Base-by-base conservation (phyloP, 1,140 invertebrate genomes). In the Dysdera silvatica region DNA sequence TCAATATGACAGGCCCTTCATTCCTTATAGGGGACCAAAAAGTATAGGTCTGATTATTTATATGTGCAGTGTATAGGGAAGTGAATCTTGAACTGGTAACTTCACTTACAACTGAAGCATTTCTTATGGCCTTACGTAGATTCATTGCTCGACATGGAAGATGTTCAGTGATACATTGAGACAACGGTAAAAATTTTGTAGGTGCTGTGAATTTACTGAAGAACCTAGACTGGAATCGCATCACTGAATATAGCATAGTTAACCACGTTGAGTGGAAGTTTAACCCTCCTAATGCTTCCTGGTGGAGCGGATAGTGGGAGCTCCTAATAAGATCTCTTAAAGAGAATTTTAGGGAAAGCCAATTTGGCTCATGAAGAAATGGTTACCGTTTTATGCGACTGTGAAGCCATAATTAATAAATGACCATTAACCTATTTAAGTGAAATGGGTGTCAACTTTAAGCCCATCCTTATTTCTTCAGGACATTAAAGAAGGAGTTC, bases 161-260 rank as follows among this genome's bases (percentile, higher is more conserved):
- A 32, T 68, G 70, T 3, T 29, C 35, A 14, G 45, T 69, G 37
- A 68, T 77, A 12, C 71, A 70, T 47, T 72, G 63, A 20, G 77
- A 77, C 45, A 71, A 70, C 55, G 72, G 73, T 16, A 76, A 72
- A 2, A 76, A 77, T 62, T 78, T 79, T 60, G 43, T 70, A 10
- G 74, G 72, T 7, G 67, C 70, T 0, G 54, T 26, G 23, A 45
- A 28, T 20, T 45, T 32, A 14, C 37, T n/a, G 12, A 20, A 20
- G 14, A 24, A 18, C 12, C 24, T 10, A 45, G 7, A 45, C 18
- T 45, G 45, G 20, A 2, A 48, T 4, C 20, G 26, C 3, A 8
- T 48, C 14, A 4, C 26, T 23, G 3, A 23, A 48, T 12, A 48
- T 18, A 26, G 4, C 14, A 4, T 14, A 4, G n/a, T 48, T 26